phyloP scores from a whole-genome alignment of 2,888 invertebrate species.

The Polydrusus cervinus region DNA sequence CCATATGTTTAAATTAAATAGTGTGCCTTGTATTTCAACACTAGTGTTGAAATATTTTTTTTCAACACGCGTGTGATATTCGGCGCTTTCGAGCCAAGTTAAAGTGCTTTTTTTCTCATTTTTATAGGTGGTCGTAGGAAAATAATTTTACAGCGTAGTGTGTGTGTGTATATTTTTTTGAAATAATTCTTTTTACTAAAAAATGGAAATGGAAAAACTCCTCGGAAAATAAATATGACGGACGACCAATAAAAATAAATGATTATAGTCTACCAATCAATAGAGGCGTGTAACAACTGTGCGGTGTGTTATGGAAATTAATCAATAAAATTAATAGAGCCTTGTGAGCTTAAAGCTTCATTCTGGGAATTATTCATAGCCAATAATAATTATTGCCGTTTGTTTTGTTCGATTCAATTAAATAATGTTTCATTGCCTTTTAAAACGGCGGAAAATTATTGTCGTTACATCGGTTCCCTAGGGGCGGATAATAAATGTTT shows the following conservation, averaged over 20 bases:
- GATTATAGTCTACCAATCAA: conserved; percentile 27
- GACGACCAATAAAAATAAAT: conserved; percentile 22
- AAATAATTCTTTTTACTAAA: too few species aligned
- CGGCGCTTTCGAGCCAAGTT: too few species aligned
- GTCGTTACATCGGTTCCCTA: not conserved
- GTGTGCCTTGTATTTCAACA: too few species aligned
- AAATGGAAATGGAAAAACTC: not conserved
- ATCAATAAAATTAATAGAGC: conserved; percentile 30
- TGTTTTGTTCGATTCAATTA: conserved; percentile 31
- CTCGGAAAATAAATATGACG: not conserved
- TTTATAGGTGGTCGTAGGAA: too few species aligned
- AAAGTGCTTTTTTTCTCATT: too few species aligned
- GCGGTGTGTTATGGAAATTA: conserved; percentile 29
- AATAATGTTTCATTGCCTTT: conserved; percentile 30
- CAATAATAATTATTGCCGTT: conserved; percentile 20
- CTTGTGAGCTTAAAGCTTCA: conserved; percentile 26
- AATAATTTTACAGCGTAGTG: not conserved
- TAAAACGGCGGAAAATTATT: conserved; percentile 14
- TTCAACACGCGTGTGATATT: too few species aligned
- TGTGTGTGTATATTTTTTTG: too few species aligned
- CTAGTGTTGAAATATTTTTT: too few species aligned
- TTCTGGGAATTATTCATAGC: conserved; percentile 31
- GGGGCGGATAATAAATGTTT: not conserved
- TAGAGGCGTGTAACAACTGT: conserved; percentile 26
- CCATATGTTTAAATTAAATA: too few species aligned